Evolutionary conservation across 2,113 vertebrate species (phyloP), one percentile per base, ranked within the genome.

Genomic region (Ploceus nigricollis): DNA sequence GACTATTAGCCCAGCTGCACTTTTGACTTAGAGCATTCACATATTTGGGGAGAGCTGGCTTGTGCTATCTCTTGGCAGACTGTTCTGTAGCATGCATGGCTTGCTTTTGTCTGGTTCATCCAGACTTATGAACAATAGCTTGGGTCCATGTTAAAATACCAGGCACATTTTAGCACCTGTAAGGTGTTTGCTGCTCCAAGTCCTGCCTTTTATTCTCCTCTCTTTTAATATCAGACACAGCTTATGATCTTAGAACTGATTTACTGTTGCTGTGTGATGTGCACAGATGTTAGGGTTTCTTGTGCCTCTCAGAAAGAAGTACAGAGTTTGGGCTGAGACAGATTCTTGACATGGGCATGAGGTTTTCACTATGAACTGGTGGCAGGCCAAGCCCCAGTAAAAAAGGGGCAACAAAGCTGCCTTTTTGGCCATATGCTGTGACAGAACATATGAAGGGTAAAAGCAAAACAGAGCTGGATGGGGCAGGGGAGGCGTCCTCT

Each of bases 1-100:
- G 80, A 23, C 91, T 89, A 2, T 77, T 77, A 93, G 64, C 27
- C 86, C 93, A 97, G 95, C 86, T 75, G 76, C 76, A 90, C 76
- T 63, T 95, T 64, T 89, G 89, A 89, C 72, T 94, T 54, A 9
- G 37, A 92, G 68, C 42, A 84, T 45, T 81, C 80, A 54, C 39
- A n/a, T 42, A 35, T 39, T 73, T 13, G 19, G 71, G 58, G 76
- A 70, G 89, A 90, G 24, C 4, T 92, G 89, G 86, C 82, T 93
- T 66, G 33, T 63, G 76, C 79, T 86, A 35, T 92, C 72, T 87
- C 80, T 87, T 95, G 95, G 72, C 93, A 89, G 56, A 54, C 47
- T 66, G 2, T 71, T 95, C 68, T 58, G 82, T 47, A 90, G 57
- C 35, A 42, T 54, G 39, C 45, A 66, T 78, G 30, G 24, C n/a